phyloP scores from a whole-genome alignment of 2,888 invertebrate species.

The Cistogaster globosa region DNA sequence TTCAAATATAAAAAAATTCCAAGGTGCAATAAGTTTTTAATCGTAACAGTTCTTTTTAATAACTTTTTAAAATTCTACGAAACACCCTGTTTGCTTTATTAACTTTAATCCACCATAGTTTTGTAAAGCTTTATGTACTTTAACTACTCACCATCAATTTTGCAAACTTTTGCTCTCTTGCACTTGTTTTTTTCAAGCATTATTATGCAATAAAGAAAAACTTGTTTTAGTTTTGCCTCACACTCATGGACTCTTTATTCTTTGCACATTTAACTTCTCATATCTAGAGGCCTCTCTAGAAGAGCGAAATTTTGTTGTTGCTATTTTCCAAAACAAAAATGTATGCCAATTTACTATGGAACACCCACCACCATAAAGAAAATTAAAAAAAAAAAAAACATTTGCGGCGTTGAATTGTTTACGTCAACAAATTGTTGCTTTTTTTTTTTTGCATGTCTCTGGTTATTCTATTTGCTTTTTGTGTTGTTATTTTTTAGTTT shows the following conservation, averaged over 20 bases:
- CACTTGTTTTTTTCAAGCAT: slow-evolving; percentile 53
- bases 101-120: too few relatives aligned
- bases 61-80: too few relatives aligned
- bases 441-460: slow-evolving; percentile 24
- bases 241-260: background rate
- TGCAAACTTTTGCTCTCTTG: background rate
- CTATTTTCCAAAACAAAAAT: slow-evolving; percentile 14
- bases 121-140: too few relatives aligned
- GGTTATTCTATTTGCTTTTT: slow-evolving; percentile 21
- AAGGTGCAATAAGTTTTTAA: too few relatives aligned
- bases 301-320: slow-evolving; percentile 3
- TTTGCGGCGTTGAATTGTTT: slow-evolving; percentile 59
- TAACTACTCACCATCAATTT: too few relatives aligned
- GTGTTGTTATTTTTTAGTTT: slow-evolving; percentile 7
- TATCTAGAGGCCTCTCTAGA: background rate
- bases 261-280: background rate
- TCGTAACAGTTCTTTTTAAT: too few relatives aligned
- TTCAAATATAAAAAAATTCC: too few relatives aligned
- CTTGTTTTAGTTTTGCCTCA: slow-evolving; percentile 30
- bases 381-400: slow-evolving; percentile 17
- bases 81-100: too few relatives aligned
- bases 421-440: slow-evolving; percentile 72
- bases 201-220: slow-evolving; percentile 50
- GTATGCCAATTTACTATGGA: slow-evolving; percentile 48
- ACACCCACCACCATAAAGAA: slow-evolving; percentile 47